A percentile compares a stretch with the other conserved stretches of the same genome.
Evolutionary conservation across 1,140 invertebrate species (phyloP).

Genomic region (Danaus plexippus): DNA sequence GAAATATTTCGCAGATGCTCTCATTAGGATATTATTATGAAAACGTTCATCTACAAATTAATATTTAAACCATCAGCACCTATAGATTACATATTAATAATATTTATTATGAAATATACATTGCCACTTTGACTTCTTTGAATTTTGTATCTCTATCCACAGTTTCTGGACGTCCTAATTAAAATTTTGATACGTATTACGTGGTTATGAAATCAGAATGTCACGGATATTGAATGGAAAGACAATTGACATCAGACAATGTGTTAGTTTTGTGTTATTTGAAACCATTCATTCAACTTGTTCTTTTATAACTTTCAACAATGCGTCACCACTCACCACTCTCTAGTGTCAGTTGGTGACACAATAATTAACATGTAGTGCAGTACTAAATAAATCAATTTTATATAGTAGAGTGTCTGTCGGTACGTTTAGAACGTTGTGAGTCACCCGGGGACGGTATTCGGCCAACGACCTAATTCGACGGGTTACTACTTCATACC

Average conservation of each 20-base stretch:
- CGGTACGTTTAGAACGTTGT: conserved; percentile 44
- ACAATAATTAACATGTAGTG: conserved; percentile 1
- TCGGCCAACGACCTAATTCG: conserved; percentile 65
- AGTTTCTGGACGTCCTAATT: too few relatives aligned
- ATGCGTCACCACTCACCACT: conserved; percentile 30
- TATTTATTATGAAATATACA: too few relatives aligned
- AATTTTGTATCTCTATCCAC: too few relatives aligned
- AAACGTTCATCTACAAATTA: conserved; percentile 14
- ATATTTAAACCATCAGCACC: too few relatives aligned
- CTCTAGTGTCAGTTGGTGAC: neutral
- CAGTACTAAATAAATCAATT: conserved; percentile 18
- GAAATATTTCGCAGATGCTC: conserved; percentile 48
- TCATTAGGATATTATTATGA: conserved; percentile 31
- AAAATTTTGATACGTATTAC: too few relatives aligned
- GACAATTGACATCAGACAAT: too few relatives aligned
- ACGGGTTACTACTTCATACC: conserved; percentile 14
- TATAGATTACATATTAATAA: too few relatives aligned
- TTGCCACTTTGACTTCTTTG: too few relatives aligned
- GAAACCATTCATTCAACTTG: conserved; percentile 50
- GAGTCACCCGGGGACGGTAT: conserved; percentile 53
- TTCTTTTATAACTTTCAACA: conserved; percentile 33
- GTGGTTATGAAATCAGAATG: too few relatives aligned
- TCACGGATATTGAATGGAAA: too few relatives aligned
- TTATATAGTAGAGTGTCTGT: conserved; percentile 23
- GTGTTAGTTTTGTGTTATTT: conserved; percentile 35